Percentiles rank a stretch among this genome's conserved stretches.
These are phyloP conservation scores for Entosphenus tridentatus DNA, from an alignment of 2,113 vertebrate genomes.

Conservation along the genomic window DNA sequence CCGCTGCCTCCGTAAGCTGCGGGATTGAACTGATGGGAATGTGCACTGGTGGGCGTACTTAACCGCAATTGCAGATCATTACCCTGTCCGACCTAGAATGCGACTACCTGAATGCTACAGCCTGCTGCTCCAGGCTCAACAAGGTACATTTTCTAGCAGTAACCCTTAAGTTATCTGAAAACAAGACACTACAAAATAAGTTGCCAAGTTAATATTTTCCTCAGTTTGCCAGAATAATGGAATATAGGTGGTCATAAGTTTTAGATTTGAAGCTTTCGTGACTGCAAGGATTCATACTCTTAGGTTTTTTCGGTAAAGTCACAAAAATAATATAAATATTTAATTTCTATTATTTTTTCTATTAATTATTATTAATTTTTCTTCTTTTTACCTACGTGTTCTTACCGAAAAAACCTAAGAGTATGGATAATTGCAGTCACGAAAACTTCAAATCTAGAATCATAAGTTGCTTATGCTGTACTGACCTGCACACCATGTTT, in stretches of 20 bases:
- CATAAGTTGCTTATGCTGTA: neutral
- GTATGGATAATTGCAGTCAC: no score
- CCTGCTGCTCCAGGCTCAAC: slow-evolving; percentile 92
- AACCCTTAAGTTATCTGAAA: slow-evolving; percentile 9
- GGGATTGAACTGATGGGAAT: neutral
- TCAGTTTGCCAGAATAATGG: neutral
- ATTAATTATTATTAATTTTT: no score
- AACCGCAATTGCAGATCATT: slow-evolving; percentile 51
- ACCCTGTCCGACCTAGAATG: slow-evolving; percentile 92
- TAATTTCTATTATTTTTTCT: neutral
- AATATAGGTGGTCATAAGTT: neutral
- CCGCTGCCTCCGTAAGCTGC: no score
- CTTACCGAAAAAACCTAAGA: no score
- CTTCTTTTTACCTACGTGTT: no score
- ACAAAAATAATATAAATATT: no score
- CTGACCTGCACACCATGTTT: no score
- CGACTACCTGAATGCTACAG: slow-evolving; percentile 86
- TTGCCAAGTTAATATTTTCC: neutral
- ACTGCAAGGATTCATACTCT: neutral
- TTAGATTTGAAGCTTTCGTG: neutral
- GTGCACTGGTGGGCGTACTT: slow-evolving; percentile 21
- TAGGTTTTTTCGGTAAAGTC: no score
- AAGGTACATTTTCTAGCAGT: slow-evolving; percentile 31
- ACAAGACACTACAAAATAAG: neutral
- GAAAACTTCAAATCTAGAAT: no score